Evolutionary conservation across 2,797 vertebrate species (phyloP).

Genomic region (Denticeps clupeoides): DNA sequence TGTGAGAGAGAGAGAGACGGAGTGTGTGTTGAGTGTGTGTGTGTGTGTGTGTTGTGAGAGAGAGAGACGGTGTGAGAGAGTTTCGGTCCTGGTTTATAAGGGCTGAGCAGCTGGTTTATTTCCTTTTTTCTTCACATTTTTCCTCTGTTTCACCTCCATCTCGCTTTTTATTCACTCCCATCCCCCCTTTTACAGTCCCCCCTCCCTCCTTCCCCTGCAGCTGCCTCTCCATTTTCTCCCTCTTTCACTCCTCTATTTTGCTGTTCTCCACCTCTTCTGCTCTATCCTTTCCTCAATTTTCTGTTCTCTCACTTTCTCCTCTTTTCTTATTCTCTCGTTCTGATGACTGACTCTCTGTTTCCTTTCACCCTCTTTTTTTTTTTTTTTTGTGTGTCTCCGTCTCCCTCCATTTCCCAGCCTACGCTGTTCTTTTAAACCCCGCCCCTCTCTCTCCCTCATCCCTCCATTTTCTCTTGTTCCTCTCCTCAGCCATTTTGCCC

Average conservation of each 20-base stretch:
- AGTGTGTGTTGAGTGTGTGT: too few relatives aligned
- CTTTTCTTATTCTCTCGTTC: constrained; percentile 41
- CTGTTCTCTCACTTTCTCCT: constrained; percentile 28
- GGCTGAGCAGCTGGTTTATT: too few relatives aligned
- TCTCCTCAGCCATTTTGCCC: constrained; percentile 3
- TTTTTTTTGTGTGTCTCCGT: constrained; percentile 8
- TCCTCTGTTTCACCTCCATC: too few relatives aligned
- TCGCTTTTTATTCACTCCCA: too few relatives aligned
- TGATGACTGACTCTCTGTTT: constrained; percentile 45
- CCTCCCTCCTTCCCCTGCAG: constrained; percentile 9
- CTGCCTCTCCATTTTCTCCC: background rate
- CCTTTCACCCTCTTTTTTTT: constrained; percentile 42
- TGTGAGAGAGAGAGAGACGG: too few relatives aligned
- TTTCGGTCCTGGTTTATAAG: too few relatives aligned
- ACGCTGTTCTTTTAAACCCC: too few relatives aligned
- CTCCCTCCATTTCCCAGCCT: background rate
- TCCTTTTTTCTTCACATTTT: too few relatives aligned
- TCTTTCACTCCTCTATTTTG: too few relatives aligned
- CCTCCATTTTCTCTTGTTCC: background rate
- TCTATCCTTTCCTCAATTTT: constrained; percentile 14
- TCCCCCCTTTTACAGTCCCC: constrained; percentile 28
- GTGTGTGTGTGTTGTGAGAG: too few relatives aligned
- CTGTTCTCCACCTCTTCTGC: too few relatives aligned
- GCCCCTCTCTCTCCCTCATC: background rate
- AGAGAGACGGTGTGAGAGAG: too few relatives aligned